Percentiles rank a stretch among this genome's conserved stretches.
Conservation (phyloP, 1,140 invertebrate species). For the Psix sp. region DNA sequence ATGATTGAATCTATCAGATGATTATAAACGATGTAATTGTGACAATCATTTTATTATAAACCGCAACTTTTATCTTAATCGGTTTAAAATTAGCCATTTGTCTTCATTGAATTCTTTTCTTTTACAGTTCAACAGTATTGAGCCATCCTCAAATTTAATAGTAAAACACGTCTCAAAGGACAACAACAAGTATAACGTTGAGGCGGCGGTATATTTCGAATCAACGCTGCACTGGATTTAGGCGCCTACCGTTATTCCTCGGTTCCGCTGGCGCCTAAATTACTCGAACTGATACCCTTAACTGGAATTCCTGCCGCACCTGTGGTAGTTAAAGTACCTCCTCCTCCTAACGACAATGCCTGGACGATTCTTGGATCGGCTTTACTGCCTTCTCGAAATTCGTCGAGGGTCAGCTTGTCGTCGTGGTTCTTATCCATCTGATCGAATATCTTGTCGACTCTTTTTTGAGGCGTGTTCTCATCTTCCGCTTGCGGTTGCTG, state of each 20-base stretch:
- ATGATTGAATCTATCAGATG: no score
- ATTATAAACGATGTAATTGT: no score
- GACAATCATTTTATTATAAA: background rate
- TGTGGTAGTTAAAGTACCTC: conserved; percentile 66
- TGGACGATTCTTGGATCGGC: conserved; percentile 99
- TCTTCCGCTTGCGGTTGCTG: conserved; percentile 93
- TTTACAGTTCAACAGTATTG: no score
- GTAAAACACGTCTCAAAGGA: conserved; percentile 43
- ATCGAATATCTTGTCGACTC: conserved; percentile 98
- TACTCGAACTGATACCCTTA: conserved; percentile 22
- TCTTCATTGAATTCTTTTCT: no score
- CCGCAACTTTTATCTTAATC: no score
- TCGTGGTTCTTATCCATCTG: conserved; percentile 99
- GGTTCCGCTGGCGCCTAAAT: conserved; percentile 12
- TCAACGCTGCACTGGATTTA: conserved; percentile 15
- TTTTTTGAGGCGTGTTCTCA: conserved; percentile 96
- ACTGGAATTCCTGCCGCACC: conserved; percentile 34
- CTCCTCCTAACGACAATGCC: conserved; percentile 88
- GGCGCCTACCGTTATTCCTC: conserved; percentile 49
- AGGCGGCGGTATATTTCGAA: conserved; percentile 31
- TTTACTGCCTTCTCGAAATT: conserved; percentile 99
- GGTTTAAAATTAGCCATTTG: no score
- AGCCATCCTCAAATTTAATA: conserved; percentile 32
- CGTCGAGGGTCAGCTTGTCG: conserved; percentile 96
- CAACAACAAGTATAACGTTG: conserved; percentile 50